Percentiles rank a stretch among this genome's conserved stretches.
phyloP scores from a whole-genome alignment of 2,113 vertebrate genomes.

The Zosterops lateralis region DNA sequence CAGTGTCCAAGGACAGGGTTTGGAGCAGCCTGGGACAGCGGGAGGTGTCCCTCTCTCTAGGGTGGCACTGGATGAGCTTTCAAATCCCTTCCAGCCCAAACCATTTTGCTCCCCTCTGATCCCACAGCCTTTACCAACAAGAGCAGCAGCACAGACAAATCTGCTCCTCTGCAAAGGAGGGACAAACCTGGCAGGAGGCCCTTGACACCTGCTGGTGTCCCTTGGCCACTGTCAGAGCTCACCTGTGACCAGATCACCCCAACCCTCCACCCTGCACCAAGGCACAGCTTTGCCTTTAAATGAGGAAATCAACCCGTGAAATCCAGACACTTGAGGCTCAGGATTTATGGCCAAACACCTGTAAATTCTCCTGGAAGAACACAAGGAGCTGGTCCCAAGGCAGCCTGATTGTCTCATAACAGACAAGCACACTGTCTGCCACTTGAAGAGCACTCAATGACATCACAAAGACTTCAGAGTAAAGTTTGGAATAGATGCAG shows the following conservation, averaged over 20 bases:
- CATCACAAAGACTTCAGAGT: background rate
- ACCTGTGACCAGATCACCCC: background rate
- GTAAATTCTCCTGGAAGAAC: background rate
- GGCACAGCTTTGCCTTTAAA: background rate
- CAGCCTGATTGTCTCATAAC: accelerated
- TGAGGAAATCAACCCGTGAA: background rate
- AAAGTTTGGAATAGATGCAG: background rate
- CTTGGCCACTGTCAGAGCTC: background rate
- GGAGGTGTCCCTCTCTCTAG: accelerated
- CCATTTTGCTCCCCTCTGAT: accelerated
- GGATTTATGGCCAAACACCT: background rate
- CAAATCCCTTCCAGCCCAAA: background rate
- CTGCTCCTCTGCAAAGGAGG: background rate
- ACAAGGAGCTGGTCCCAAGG: accelerated
- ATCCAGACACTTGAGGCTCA: background rate
- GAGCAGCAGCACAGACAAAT: accelerated
- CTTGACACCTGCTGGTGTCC: background rate
- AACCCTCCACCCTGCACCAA: accelerated
- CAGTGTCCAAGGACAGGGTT: accelerated
- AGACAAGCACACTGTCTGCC: accelerated
- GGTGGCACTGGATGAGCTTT: background rate
- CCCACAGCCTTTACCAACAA: accelerated
- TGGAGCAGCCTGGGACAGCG: background rate
- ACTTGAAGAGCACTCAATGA: background rate
- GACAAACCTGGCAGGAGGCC: background rate